These are phyloP conservation scores for Heliconius melpomene DNA, from an alignment of 1,140 invertebrate genomes.

Conservation along the genomic window DNA sequence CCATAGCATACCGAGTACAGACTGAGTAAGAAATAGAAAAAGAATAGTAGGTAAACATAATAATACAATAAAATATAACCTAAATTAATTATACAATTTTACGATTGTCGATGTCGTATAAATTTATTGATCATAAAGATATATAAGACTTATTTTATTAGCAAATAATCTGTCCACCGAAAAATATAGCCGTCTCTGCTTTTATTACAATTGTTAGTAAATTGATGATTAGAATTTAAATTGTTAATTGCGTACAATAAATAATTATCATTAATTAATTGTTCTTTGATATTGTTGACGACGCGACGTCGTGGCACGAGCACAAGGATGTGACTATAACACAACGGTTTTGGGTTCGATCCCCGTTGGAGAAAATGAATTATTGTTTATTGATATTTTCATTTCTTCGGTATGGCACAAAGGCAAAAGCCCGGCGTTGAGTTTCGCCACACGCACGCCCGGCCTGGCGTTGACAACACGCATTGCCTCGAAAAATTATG, in stretches of 20 bases:
- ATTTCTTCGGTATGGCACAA: too few relatives aligned
- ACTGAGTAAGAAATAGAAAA: not conserved
- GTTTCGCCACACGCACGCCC: too few relatives aligned
- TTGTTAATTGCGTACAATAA: not conserved
- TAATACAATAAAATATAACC: constrained; percentile 12
- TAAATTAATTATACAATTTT: constrained; percentile 19
- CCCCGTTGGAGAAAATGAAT: too few relatives aligned
- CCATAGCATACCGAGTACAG: too few relatives aligned
- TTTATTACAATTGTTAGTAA: constrained; percentile 7
- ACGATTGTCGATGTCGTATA: constrained; percentile 19
- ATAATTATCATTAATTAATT: not conserved
- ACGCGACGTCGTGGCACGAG: too few relatives aligned
- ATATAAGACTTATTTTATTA: constrained; percentile 16
- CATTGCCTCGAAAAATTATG: too few relatives aligned
- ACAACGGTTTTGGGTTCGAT: too few relatives aligned
- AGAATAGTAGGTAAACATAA: not conserved
- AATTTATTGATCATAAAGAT: constrained; percentile 31
- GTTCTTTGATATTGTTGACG: not conserved
- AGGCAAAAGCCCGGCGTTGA: too few relatives aligned
- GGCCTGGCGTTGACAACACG: too few relatives aligned
- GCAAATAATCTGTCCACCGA: constrained; percentile 14
- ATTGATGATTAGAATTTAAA: not conserved
- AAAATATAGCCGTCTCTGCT: not conserved
- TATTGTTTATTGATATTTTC: too few relatives aligned
- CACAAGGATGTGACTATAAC: too few relatives aligned